phyloP scores from a whole-genome alignment of 2,797 vertebrate genomes.

The Loris lydekkerianus region DNA sequence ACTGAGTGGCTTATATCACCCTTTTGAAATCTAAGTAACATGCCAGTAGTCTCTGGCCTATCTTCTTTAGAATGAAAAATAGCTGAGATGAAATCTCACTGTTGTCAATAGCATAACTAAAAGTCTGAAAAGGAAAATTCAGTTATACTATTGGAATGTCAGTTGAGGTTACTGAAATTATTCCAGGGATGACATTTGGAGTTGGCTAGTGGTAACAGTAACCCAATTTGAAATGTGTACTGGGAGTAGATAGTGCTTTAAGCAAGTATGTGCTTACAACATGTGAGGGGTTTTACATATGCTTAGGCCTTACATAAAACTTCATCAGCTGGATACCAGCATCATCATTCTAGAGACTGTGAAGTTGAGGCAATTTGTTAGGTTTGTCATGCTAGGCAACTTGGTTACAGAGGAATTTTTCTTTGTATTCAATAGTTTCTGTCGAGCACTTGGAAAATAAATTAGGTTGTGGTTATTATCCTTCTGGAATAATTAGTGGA shows the following conservation, averaged over 20 bases:
- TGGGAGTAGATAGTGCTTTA: neutral
- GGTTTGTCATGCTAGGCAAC: neutral
- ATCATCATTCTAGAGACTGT: neutral
- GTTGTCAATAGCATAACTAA: neutral
- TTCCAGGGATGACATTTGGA: neutral
- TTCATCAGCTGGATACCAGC: neutral
- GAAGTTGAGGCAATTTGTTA: neutral
- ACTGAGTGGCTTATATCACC: neutral
- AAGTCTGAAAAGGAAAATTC: slow-evolving; percentile 1
- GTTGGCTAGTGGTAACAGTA: neutral
- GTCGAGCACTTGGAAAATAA: slow-evolving; percentile 34
- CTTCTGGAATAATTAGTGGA: slow-evolving; percentile 65
- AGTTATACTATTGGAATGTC: neutral
- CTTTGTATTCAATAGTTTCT: slow-evolving; percentile 21
- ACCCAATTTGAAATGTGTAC: neutral
- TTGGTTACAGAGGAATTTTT: neutral
- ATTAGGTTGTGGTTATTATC: slow-evolving; percentile 17
- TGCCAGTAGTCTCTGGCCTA: neutral
- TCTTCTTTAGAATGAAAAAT: neutral
- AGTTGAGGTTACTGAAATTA: neutral
- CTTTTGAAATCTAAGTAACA: slow-evolving; percentile 16
- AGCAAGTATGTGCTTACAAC: neutral
- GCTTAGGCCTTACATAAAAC: neutral
- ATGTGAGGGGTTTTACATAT: neutral
- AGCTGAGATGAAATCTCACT: slow-evolving; percentile 10